phyloP scores from a whole-genome alignment of 1,140 invertebrate species.

The Doryteuthis pealeii region DNA sequence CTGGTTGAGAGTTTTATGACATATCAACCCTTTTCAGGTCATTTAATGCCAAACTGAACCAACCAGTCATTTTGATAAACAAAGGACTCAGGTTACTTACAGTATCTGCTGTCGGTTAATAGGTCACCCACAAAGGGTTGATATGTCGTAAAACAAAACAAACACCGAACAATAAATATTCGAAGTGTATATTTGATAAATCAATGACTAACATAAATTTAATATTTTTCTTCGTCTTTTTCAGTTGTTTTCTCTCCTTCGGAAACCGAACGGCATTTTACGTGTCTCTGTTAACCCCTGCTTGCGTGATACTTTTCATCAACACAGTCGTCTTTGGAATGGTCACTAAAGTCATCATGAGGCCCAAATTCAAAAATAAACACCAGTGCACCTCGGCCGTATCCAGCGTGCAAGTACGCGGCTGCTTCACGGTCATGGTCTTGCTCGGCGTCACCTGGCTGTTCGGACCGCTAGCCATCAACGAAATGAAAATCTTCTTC shows the following conservation, averaged over 20 bases:
- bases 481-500: constrained; percentile 60
- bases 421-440: constrained; percentile 64
- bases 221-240: constrained; percentile 23
- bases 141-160: too few species aligned
- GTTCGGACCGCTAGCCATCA: constrained; percentile 63
- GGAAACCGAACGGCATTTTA: constrained; percentile 58
- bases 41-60: too few species aligned
- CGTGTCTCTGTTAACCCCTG: constrained; percentile 59
- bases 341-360: constrained; percentile 61
- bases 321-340: constrained; percentile 63
- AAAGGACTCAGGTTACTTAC: too few species aligned
- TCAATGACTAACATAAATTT: too few species aligned
- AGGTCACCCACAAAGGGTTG: too few species aligned
- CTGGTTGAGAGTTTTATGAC: too few species aligned
- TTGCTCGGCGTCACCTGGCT: constrained; percentile 65
- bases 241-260: constrained; percentile 59
- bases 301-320: constrained; percentile 61
- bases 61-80: too few species aligned
- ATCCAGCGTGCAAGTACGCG: constrained; percentile 60
- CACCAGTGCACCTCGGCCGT: constrained; percentile 27
- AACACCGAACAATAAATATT: too few species aligned
- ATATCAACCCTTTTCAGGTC: too few species aligned
- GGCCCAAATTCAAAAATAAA: constrained; percentile 47
- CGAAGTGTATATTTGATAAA: too few species aligned
- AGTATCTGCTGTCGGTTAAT: too few species aligned